Evolutionary conservation across 2,797 vertebrate genomes (phyloP).

Genomic region (Poeciliopsis turneri): DNA sequence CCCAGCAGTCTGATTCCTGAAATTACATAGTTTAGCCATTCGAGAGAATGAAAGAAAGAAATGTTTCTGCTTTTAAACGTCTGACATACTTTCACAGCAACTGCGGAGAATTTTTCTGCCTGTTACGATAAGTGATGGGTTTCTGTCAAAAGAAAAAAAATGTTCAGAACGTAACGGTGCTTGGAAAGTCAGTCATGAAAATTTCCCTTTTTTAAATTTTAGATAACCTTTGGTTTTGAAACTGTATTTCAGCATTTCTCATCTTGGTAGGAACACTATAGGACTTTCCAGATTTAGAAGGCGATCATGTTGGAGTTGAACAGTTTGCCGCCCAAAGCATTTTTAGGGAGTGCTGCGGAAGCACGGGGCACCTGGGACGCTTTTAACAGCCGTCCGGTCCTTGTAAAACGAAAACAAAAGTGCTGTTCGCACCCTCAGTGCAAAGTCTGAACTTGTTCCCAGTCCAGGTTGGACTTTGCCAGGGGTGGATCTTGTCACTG

Average conservation of each 20-base stretch:
- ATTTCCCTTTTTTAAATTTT: background rate
- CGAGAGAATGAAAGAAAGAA: background rate
- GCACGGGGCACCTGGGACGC: background rate
- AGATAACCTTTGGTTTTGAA: background rate
- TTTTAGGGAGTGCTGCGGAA: background rate
- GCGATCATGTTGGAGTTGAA: background rate
- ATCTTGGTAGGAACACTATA: background rate
- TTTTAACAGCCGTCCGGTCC: background rate
- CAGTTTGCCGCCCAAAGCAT: background rate
- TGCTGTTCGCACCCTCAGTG: background rate
- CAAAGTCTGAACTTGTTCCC: background rate
- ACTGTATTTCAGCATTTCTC: background rate
- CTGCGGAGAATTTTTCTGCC: background rate
- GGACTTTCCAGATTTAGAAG: background rate
- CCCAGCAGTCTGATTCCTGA: background rate
- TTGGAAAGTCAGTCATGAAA: background rate
- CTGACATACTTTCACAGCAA: background rate
- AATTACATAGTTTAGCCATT: background rate
- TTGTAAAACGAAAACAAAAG: conserved; percentile 1
- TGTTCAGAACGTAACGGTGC: background rate
- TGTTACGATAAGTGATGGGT: background rate
- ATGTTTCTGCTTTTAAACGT: background rate
- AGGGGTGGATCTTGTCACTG: background rate
- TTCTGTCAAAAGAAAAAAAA: background rate
- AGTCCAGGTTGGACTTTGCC: background rate